Percentiles rank a stretch among this genome's conserved stretches.
Conservation (phyloP, 1,140 invertebrate genomes). For the Oryctes rhinoceros region DNA sequence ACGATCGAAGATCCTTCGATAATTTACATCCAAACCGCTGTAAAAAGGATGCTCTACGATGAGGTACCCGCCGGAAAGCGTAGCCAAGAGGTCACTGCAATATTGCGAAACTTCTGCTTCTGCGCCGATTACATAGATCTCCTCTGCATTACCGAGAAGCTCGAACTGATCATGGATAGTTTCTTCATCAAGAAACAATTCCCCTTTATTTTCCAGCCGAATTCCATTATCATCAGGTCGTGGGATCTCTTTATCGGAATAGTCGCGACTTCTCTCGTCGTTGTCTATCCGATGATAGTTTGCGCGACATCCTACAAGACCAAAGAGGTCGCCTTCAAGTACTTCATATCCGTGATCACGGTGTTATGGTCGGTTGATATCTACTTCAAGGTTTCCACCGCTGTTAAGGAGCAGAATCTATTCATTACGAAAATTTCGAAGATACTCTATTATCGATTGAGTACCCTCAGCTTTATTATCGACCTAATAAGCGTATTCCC, state of each 20-base stretch:
- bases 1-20: slow-evolving; percentile 6
- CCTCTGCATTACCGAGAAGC: slow-evolving; percentile 43
- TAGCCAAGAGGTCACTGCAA: neutral
- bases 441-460: slow-evolving; percentile 40
- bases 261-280: neutral
- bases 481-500: slow-evolving; percentile 43
- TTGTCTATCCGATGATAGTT: slow-evolving; percentile 31
- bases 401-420: slow-evolving; percentile 42
- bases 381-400: slow-evolving; percentile 46
- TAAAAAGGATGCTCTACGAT: slow-evolving; percentile 16
- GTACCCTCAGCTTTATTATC: slow-evolving; percentile 40
- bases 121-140: slow-evolving; percentile 45
- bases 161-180: slow-evolving; percentile 44
- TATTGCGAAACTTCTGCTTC: slow-evolving; percentile 33
- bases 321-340: neutral
- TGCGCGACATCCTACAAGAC: neutral
- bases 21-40: slow-evolving; percentile 35
- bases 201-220: slow-evolving; percentile 46
- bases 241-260: slow-evolving; percentile 42
- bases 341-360: slow-evolving; percentile 38
- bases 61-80: neutral
- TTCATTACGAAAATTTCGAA: slow-evolving; percentile 32
- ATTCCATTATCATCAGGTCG: slow-evolving; percentile 39
- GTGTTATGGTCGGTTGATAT: slow-evolving; percentile 44
- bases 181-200: slow-evolving; percentile 44